phyloP scores from a whole-genome alignment of 2,888 invertebrate genomes.

The Amphipoea oculea region DNA sequence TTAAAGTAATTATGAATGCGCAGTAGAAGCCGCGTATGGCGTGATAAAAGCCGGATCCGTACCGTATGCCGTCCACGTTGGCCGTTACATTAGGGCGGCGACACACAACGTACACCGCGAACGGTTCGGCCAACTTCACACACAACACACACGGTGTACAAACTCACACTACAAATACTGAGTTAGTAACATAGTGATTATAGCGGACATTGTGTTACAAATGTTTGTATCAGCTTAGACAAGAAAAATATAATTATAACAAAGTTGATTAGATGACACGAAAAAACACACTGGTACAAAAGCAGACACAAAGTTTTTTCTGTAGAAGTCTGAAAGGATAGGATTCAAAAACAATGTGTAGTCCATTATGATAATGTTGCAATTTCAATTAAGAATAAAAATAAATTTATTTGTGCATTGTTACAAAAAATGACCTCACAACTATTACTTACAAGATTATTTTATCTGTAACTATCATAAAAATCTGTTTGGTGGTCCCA shows the following conservation, averaged over 20 bases:
- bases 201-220: no score
- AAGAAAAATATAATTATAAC: not conserved
- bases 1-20: slow-evolving; percentile 81
- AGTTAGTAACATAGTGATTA: not conserved
- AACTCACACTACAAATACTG: slow-evolving; percentile 45
- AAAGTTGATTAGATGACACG: not conserved
- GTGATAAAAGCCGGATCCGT: slow-evolving; percentile 77
- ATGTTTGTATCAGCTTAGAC: not conserved
- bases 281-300: not conserved
- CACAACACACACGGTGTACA: slow-evolving; percentile 36
- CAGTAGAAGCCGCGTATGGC: slow-evolving; percentile 67
- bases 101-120: slow-evolving; percentile 64
- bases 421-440: not conserved
- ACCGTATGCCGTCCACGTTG: slow-evolving; percentile 83
- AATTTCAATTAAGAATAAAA: not conserved
- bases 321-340: not conserved
- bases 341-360: not conserved
- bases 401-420: not conserved
- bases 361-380: not conserved
- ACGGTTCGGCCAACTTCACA: slow-evolving; percentile 64
- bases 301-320: not conserved
- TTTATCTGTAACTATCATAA: not conserved
- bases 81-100: slow-evolving; percentile 77
- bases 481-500: no score
- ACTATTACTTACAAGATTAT: not conserved